These are phyloP conservation scores for Osedax fenrisi DNA, from an alignment of 2,888 invertebrate genomes.

Conservation along the genomic window DNA sequence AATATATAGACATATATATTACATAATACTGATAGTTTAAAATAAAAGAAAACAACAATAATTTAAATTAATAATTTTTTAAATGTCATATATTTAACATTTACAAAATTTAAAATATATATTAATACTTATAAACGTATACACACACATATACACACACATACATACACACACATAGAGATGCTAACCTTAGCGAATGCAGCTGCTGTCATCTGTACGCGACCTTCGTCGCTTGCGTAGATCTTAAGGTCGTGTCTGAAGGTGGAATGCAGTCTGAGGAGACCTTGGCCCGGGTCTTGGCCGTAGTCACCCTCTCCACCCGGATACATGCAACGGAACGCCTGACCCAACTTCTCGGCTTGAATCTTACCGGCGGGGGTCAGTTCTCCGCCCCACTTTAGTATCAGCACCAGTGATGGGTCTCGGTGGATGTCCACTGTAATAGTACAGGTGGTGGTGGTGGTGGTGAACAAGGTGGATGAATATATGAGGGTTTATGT, in stretches of 20 bases:
- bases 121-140: too few relatives aligned
- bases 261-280: constrained; percentile 86
- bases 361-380: constrained; percentile 94
- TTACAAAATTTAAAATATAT: too few relatives aligned
- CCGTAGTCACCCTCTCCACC: constrained; percentile 83
- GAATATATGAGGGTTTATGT: too few relatives aligned
- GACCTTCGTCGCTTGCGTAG: constrained; percentile 95
- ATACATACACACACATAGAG: too few relatives aligned
- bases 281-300: constrained; percentile 84
- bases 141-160: too few relatives aligned
- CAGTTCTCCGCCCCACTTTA: constrained; percentile 98
- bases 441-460: too few relatives aligned
- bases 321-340: constrained; percentile 98
- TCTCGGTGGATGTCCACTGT: constrained; percentile 56
- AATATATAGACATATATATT: too few relatives aligned
- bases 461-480: too few relatives aligned
- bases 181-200: constrained; percentile 74
- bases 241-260: constrained; percentile 98
- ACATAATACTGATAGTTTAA: too few relatives aligned
- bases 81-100: too few relatives aligned
- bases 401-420: constrained; percentile 82
- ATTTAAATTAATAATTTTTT: too few relatives aligned
- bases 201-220: constrained; percentile 99
- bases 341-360: constrained; percentile 89
- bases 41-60: too few relatives aligned